phyloP scores from a whole-genome alignment of 1,140 invertebrate genomes.

The Metaphire vulgaris region DNA sequence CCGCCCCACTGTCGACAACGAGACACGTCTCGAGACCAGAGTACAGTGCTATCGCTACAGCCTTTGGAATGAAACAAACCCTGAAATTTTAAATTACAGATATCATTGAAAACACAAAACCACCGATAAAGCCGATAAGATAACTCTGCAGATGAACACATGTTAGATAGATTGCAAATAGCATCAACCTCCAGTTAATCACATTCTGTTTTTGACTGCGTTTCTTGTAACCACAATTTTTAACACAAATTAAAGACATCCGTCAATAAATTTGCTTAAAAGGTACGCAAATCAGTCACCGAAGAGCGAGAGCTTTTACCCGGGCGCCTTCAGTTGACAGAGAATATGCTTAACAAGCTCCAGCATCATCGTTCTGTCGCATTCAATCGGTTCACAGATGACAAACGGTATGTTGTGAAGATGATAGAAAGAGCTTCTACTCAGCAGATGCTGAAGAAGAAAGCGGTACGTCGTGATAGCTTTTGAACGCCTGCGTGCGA shows the following conservation, averaged over 20 bases:
- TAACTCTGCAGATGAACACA: too few species aligned
- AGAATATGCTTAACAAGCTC: neutral
- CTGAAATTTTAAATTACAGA: neutral
- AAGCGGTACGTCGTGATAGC: neutral
- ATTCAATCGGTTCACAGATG: slow-evolving; percentile 6
- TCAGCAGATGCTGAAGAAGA: slow-evolving; percentile 11
- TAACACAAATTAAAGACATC: too few species aligned
- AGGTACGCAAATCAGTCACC: too few species aligned
- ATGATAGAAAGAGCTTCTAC: slow-evolving; percentile 5
- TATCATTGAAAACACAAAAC: too few species aligned
- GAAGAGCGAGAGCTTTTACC: too few species aligned
- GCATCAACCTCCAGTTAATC: too few species aligned
- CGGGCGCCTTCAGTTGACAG: neutral
- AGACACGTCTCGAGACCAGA: slow-evolving; percentile 6
- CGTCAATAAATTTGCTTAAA: too few species aligned
- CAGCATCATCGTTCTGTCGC: neutral
- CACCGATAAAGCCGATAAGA: too few species aligned
- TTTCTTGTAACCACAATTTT: too few species aligned
- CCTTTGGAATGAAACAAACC: slow-evolving; percentile 14
- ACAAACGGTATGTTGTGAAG: slow-evolving; percentile 7
- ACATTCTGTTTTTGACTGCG: too few species aligned
- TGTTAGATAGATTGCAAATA: too few species aligned
- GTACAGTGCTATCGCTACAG: slow-evolving; percentile 5
- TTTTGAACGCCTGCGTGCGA: neutral
- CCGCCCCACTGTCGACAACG: slow-evolving; percentile 10